Evolutionary conservation across 2,113 vertebrate genomes (phyloP).

Genomic region (Rousettus leschenaultii): DNA sequence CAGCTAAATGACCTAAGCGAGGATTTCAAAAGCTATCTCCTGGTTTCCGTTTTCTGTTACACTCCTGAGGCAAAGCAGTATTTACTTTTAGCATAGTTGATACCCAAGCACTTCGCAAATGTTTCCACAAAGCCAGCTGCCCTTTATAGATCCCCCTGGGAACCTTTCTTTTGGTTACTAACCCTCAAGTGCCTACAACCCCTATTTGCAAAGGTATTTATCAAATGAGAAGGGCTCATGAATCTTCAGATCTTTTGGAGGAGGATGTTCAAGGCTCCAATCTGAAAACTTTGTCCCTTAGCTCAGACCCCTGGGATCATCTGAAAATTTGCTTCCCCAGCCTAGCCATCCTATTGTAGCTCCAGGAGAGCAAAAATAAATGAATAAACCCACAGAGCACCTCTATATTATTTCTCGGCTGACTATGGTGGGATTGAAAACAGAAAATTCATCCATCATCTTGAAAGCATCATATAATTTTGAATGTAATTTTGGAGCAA

Average conservation of each 20-base stretch:
- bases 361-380: neutral
- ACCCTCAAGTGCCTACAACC: neutral
- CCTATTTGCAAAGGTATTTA: slow-evolving; percentile 18
- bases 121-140: slow-evolving; percentile 61
- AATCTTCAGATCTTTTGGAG: slow-evolving; percentile 15
- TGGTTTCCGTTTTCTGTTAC: slow-evolving; percentile 51
- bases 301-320: neutral
- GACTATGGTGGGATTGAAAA: neutral
- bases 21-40: slow-evolving; percentile 38
- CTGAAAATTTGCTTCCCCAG: neutral
- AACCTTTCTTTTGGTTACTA: slow-evolving; percentile 49
- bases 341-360: neutral
- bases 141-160: slow-evolving; percentile 26
- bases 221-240: neutral
- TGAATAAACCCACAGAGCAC: neutral
- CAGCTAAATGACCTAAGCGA: neutral
- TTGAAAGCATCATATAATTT: neutral
- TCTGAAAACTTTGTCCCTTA: neutral
- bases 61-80: slow-evolving; percentile 32
- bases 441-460: neutral
- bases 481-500: neutral
- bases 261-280: neutral
- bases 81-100: slow-evolving; percentile 51
- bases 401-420: neutral
- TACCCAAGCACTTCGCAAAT: neutral